These are phyloP conservation scores for Batillaria attramentaria DNA, from an alignment of 1,140 invertebrate species.

Conservation along the genomic window DNA sequence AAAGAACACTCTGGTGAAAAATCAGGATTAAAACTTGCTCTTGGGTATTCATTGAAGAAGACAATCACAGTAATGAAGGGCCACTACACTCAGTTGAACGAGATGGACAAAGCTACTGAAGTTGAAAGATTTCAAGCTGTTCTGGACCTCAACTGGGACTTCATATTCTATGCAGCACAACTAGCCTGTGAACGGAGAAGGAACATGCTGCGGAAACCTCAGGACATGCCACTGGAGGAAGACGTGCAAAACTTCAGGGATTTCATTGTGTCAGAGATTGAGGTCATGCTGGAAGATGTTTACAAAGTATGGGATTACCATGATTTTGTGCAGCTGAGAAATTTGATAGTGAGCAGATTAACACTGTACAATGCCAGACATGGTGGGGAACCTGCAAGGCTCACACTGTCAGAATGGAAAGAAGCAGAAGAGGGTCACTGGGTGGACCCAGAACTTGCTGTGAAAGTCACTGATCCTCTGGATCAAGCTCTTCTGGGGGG, in stretches of 20 bases:
- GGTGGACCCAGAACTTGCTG: constrained; percentile 27
- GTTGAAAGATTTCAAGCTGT: constrained; percentile 10
- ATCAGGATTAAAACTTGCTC: constrained; percentile 18
- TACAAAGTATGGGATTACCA: constrained; percentile 10
- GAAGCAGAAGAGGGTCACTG: constrained; percentile 40
- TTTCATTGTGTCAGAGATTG: constrained; percentile 28
- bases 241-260: constrained; percentile 22
- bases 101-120: constrained; percentile 18
- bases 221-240: constrained; percentile 14
- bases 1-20: constrained; percentile 4
- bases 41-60: constrained; percentile 21
- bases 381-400: constrained; percentile 42
- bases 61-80: constrained; percentile 21
- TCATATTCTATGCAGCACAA: constrained; percentile 22
- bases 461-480: constrained; percentile 25
- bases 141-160: constrained; percentile 30
- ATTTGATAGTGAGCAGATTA: constrained; percentile 41
- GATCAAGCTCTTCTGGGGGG: constrained; percentile 30
- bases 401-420: constrained; percentile 35
- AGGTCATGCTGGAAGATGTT: constrained; percentile 19
- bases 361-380: constrained; percentile 42
- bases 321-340: constrained; percentile 33
- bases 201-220: constrained; percentile 15
- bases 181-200: constrained; percentile 5
- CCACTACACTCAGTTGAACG: constrained; percentile 6